Evolutionary conservation across 2,113 vertebrate genomes (phyloP).

Genomic region (Actenoides lindsayi): DNA sequence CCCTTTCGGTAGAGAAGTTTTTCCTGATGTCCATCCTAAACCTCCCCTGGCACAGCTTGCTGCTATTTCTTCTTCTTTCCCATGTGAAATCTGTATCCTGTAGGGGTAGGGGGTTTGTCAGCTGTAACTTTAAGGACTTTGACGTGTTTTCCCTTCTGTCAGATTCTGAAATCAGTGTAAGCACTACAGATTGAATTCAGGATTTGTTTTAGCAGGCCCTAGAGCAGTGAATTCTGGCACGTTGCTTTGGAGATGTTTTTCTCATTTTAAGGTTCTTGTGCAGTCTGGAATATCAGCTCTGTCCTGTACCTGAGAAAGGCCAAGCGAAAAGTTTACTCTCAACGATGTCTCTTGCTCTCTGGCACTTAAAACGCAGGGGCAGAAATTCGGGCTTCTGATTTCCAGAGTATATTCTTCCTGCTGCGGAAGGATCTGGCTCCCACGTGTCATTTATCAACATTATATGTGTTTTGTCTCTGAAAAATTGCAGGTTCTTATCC

Average conservation of each 20-base stretch:
- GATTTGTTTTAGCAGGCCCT: not conserved
- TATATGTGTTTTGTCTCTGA: not conserved
- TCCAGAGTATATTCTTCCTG: not conserved
- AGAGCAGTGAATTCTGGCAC: not conserved
- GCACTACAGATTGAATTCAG: not conserved
- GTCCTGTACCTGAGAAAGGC: not conserved
- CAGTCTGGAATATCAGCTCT: not conserved
- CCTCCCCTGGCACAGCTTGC: too few species aligned
- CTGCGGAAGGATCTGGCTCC: not conserved
- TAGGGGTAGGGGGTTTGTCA: rapidly evolving
- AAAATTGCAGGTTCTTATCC: constrained; percentile 87
- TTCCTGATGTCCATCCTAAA: too few species aligned
- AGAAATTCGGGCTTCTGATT: not conserved
- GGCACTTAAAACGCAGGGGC: not conserved
- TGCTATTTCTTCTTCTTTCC: too few species aligned
- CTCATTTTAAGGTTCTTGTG: not conserved
- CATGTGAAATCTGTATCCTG: rapidly evolving
- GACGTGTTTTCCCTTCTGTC: rapidly evolving
- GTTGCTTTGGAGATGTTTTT: not conserved
- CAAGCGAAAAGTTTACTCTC: not conserved
- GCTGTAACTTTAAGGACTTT: not conserved
- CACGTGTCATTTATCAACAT: not conserved
- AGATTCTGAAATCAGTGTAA: not conserved
- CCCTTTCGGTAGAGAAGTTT: too few species aligned
- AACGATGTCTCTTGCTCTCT: not conserved